Base-by-base conservation (phyloP, 2,888 invertebrate species). In the Stomorhina lunata region DNA sequence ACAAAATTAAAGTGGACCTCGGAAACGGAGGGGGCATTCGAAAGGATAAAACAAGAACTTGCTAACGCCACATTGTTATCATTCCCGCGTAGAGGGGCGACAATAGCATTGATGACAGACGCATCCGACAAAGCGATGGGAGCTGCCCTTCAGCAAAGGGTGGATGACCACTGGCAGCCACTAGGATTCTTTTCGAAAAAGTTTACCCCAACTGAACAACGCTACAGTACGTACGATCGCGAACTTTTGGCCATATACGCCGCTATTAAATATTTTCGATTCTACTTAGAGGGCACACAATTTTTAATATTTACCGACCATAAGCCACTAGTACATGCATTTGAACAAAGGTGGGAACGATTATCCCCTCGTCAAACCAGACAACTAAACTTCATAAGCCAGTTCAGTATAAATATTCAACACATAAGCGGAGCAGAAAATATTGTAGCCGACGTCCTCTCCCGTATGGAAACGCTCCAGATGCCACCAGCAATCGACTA, bases 281-380 rank as follows among this genome's bases (percentile, higher is more conserved):
- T 55, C 37, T 68, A 55, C 15, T 57, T 77, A 9, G 82, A 79
- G 12, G 80, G 68, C 1, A 34, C 17, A 0, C 15, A 50, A 20
- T 82, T 78, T 15, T 32, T 32, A 4, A 22, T 79, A 0, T 80
- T 66, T 12, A 80, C 73, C 3, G 80, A 80, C 9, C 80, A 80
- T 27, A 83, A 80, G 34, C 80, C 83, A 1, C 15, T 72, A 7
- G 4, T 68, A 9, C 43, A 45, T 22, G 76, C 80, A 3, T 76
- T 80, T 22, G 32, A 53, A 0, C 65, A n/a, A 75, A 71, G 57
- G 15, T 65, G 48, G 34, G 76, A 83, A 29, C 59, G 68, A 2
- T 7, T 59, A 2, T 76, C 83, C 0, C 79, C 71, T 10, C 61
- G 71, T 0, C 55, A 71, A 57, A 50, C 71, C 0, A 32, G 71